Base-by-base conservation (phyloP, 2,113 vertebrate genomes). In the Empidonax alnorum region DNA sequence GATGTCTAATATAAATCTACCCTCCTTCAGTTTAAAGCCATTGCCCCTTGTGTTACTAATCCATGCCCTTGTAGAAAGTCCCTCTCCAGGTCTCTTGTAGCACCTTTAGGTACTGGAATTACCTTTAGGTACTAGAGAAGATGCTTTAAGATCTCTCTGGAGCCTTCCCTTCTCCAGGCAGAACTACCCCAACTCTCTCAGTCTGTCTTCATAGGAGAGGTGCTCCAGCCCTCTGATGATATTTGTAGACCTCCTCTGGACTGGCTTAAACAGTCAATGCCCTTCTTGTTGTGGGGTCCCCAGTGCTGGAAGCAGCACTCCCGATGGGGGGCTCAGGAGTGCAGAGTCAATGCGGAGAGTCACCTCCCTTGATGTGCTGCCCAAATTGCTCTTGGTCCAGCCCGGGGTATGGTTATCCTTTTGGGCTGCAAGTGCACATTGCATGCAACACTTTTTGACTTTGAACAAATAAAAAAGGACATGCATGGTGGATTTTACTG, bases 281-380 rank as follows among this genome's bases (percentile, higher is more conserved):
- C 27, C 18, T 49, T 27, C 31, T 22, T 56, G 18, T 35, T 31
- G 47, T 63, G 56, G 6, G 14, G 7, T 25, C 7, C 25, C 10
- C 47, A 69, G 63, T 15, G 25, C 22, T 56, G 72, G 37, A 71
- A 56, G 22, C 22, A 77, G 12, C 27, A 0, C 42, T 50, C 65
- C 35, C 71, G 42, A 7, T 42, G 42, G 15, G 15, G 22, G 0
- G 83, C 41, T 77, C 8, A 28, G 0, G 1, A 42, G 21, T 13
- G 25, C 35, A 63, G 41, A 56, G 22, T 3, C 42, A 56, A 28
- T 12, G 42, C 18, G 25, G 18, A 67, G 7, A 55, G 8, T 37
- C 18, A 23, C 5, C 18, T 37, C 10, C 42, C 25, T 41, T 8
- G 2, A 7, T 18, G 41, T 44, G 35, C 21, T 84, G 41, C n/a